Conservation (phyloP, 1,140 invertebrate genomes). For the Atta colombica region DNA sequence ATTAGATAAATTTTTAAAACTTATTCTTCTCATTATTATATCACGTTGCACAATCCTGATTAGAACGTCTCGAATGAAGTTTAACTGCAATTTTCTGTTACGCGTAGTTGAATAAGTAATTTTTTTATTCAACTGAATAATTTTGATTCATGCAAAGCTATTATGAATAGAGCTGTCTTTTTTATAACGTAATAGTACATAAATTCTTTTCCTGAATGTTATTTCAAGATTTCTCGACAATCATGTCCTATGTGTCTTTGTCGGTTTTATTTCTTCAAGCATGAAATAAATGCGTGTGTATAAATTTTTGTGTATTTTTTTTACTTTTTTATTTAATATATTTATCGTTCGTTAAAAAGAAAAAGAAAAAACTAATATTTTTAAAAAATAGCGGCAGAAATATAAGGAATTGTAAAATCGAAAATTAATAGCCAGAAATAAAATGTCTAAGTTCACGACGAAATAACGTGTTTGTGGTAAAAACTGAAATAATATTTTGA, state of each 20-base stretch:
- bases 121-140: background rate
- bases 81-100: background rate
- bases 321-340: background rate
- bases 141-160: background rate
- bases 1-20: background rate
- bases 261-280: background rate
- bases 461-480: background rate
- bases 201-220: constrained; percentile 20
- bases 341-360: background rate
- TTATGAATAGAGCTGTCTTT: background rate
- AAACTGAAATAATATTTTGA: background rate
- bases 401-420: background rate
- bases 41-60: background rate
- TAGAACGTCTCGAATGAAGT: background rate
- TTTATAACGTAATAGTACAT: background rate
- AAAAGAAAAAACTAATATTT: background rate
- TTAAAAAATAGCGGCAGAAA: background rate
- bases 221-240: constrained; percentile 17
- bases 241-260: background rate
- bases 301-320: background rate
- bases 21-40: background rate
- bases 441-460: background rate
- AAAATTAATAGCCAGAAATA: background rate
- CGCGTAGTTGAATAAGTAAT: background rate
- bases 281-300: background rate